Evolutionary conservation across 53 echinoderm and acorn worm species (phyloP).

Genomic region (Apostichopus leukothele): DNA sequence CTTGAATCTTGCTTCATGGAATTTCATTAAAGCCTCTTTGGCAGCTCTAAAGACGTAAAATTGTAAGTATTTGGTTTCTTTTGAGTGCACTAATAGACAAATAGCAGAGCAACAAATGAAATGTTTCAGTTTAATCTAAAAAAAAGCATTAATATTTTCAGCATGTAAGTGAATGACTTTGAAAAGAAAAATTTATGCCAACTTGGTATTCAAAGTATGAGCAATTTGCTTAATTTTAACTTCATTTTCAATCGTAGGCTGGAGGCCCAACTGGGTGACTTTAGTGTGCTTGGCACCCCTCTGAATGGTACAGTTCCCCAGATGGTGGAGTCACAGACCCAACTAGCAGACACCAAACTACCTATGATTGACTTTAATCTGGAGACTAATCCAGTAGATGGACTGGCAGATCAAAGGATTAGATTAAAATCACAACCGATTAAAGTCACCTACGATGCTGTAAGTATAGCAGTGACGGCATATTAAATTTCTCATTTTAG

Average conservation of each 20-base stretch:
- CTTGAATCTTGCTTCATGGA: too few species aligned
- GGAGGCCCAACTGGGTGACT: slow-evolving; percentile 80
- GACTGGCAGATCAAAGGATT: slow-evolving; percentile 88
- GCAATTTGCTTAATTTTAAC: background rate
- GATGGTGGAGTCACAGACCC: slow-evolving; percentile 88
- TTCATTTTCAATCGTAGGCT: slow-evolving; percentile 50
- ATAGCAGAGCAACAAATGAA: too few species aligned
- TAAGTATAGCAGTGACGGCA: slow-evolving; percentile 44
- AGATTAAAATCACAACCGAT: slow-evolving; percentile 77
- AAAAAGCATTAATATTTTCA: too few species aligned
- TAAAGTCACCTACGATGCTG: slow-evolving; percentile 95
- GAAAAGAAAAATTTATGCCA: too few species aligned
- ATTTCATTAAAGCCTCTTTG: too few species aligned
- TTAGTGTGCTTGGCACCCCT: slow-evolving; percentile 85
- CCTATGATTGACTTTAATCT: slow-evolving; percentile 66
- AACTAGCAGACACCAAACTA: slow-evolving; percentile 62
- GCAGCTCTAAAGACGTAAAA: too few species aligned
- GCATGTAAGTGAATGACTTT: too few species aligned
- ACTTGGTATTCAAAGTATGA: too few species aligned
- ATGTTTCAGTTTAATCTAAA: too few species aligned
- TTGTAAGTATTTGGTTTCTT: too few species aligned
- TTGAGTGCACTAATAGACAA: too few species aligned
- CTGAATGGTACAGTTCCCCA: slow-evolving; percentile 66
- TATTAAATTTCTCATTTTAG: too few species aligned
- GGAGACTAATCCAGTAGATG: slow-evolving; percentile 92